Conservation (phyloP, 1,140 invertebrate genomes). For the Ptiloglossa arizonensis region DNA sequence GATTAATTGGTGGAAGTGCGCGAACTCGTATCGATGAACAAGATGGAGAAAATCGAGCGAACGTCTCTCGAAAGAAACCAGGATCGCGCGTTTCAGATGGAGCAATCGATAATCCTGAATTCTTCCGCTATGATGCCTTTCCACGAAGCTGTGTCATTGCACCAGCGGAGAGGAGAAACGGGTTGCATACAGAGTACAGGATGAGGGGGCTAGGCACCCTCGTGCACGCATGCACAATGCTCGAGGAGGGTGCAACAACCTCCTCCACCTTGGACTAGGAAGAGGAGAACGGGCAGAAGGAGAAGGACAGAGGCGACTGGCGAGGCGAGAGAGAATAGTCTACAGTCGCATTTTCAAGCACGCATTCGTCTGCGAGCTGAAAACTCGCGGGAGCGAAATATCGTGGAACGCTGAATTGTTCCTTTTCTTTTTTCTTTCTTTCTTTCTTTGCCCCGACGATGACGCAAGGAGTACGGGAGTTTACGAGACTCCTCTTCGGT, state of each 20-base stretch:
- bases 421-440: neutral
- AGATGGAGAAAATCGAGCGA: neutral
- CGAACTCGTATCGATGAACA: neutral
- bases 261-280: conserved; percentile 53
- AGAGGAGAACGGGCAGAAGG: conserved; percentile 41
- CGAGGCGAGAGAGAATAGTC: conserved; percentile 33
- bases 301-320: conserved; percentile 20
- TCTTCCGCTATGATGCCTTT: conserved; percentile 36
- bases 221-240: conserved; percentile 56
- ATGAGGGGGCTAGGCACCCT: conserved; percentile 55
- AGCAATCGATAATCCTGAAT: conserved; percentile 48
- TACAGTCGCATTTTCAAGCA: conserved; percentile 47
- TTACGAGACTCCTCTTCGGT: neutral
- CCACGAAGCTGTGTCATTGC: conserved; percentile 40
- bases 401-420: conserved; percentile 4
- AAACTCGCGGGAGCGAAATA: conserved; percentile 10
- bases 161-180: conserved; percentile 35
- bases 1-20: no score
- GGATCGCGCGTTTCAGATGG: neutral
- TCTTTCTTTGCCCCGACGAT: neutral
- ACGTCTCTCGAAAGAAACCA: neutral
- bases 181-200: conserved; percentile 50
- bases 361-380: conserved; percentile 7
- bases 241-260: conserved; percentile 61
- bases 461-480: neutral